These are phyloP conservation scores for Nothura maculosa DNA, from an alignment of 2,797 vertebrate genomes.

Conservation along the genomic window DNA sequence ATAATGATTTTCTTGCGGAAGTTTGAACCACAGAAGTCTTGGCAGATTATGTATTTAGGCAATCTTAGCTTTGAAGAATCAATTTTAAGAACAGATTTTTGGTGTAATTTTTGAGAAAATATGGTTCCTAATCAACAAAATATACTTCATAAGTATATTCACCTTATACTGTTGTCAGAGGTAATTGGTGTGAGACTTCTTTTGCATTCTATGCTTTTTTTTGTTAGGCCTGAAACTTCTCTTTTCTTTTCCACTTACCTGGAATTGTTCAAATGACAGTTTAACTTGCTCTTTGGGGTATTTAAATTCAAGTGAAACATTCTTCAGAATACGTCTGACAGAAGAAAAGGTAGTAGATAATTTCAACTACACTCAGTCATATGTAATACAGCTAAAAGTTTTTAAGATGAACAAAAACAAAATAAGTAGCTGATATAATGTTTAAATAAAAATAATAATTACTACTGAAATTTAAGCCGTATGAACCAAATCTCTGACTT, in stretches of 20 bases:
- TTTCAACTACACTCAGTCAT: background rate
- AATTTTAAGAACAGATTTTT: background rate
- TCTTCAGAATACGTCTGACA: background rate
- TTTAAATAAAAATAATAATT: background rate
- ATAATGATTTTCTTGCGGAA: slow-evolving; percentile 2
- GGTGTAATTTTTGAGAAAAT: background rate
- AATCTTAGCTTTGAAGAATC: slow-evolving; percentile 3
- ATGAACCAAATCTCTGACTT: background rate
- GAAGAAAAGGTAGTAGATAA: background rate
- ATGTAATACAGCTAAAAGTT: background rate
- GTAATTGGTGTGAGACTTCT: background rate
- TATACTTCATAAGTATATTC: background rate
- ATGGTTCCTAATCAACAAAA: background rate
- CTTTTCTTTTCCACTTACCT: background rate
- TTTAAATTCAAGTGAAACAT: background rate
- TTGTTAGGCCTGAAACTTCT: background rate
- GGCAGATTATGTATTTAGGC: background rate
- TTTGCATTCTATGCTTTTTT: background rate
- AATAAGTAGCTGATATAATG: background rate
- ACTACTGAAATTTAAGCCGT: background rate
- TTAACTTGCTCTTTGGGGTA: background rate
- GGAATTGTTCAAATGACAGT: background rate
- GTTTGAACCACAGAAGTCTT: background rate
- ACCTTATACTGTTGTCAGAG: slow-evolving; percentile 9
- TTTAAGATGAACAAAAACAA: background rate